Conservation (phyloP, 2,113 vertebrate genomes). For the Poeciliopsis retropinna region DNA sequence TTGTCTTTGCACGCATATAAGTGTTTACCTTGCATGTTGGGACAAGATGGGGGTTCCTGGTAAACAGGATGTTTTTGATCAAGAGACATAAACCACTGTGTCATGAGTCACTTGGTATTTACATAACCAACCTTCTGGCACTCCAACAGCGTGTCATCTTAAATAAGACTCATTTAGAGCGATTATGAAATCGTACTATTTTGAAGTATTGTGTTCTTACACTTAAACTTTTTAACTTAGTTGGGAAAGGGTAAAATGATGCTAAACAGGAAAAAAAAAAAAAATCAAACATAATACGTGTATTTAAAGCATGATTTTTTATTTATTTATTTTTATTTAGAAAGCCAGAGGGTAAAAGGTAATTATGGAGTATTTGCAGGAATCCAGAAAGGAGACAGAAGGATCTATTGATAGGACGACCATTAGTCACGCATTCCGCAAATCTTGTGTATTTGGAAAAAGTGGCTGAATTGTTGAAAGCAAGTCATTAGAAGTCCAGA, state of each 20-base stretch:
- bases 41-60: constrained; percentile 29
- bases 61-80: constrained; percentile 36
- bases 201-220: not conserved
- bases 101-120: not conserved
- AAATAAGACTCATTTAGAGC: not conserved
- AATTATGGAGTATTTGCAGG: not conserved
- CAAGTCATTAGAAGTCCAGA: not conserved
- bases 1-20: constrained; percentile 4
- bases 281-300: too few species aligned
- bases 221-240: too few species aligned
- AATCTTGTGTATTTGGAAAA: not conserved
- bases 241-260: too few species aligned
- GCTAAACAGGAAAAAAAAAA: too few species aligned
- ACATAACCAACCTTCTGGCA: not conserved
- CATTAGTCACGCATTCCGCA: not conserved
- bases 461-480: not conserved
- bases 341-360: not conserved
- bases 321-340: too few species aligned
- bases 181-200: not conserved
- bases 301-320: too few species aligned
- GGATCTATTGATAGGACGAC: not conserved
- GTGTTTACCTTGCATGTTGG: constrained; percentile 14
- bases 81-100: not conserved
- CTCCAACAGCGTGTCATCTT: not conserved
- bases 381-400: not conserved